These are phyloP conservation scores for Muricea muricata DNA, from an alignment of 92 coral and sea anemone genomes.

Conservation along the genomic window DNA sequence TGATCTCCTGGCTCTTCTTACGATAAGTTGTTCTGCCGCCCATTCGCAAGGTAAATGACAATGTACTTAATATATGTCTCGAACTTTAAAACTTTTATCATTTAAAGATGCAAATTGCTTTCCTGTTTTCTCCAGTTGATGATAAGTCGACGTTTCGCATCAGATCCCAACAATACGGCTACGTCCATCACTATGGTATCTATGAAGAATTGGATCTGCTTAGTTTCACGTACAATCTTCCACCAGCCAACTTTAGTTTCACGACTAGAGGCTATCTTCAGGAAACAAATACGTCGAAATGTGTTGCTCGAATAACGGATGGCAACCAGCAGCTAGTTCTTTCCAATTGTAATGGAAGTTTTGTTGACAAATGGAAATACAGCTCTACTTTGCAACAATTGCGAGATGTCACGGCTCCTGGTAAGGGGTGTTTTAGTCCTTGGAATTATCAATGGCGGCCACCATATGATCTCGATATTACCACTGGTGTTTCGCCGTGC, in stretches of 20 bases:
- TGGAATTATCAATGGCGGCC: not conserved
- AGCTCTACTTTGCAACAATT: not conserved
- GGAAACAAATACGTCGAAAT: not conserved
- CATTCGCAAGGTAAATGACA: too few relatives aligned
- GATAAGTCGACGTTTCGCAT: not conserved
- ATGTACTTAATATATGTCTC: too few relatives aligned
- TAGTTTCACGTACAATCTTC: not conserved
- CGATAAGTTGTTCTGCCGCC: too few relatives aligned
- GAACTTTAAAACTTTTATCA: too few relatives aligned
- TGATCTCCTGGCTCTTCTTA: too few relatives aligned
- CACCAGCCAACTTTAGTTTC: not conserved
- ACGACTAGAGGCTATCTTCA: not conserved
- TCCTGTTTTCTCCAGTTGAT: not conserved
- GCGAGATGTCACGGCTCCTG: not conserved
- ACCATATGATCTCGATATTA: not conserved
- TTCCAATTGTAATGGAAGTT: not conserved
- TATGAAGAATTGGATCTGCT: not conserved
- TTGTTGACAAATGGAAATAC: not conserved
- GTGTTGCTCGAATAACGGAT: not conserved
- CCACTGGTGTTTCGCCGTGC: not conserved
- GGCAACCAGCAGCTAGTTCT: not conserved
- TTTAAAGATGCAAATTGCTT: too few relatives aligned
- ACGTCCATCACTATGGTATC: not conserved
- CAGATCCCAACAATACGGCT: slow-evolving; percentile 2
- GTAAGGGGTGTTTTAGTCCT: not conserved